A percentile compares a stretch with the other conserved stretches of the same genome.
phyloP scores from a whole-genome alignment of 2,888 invertebrate genomes.

The Diarsia brunnea region DNA sequence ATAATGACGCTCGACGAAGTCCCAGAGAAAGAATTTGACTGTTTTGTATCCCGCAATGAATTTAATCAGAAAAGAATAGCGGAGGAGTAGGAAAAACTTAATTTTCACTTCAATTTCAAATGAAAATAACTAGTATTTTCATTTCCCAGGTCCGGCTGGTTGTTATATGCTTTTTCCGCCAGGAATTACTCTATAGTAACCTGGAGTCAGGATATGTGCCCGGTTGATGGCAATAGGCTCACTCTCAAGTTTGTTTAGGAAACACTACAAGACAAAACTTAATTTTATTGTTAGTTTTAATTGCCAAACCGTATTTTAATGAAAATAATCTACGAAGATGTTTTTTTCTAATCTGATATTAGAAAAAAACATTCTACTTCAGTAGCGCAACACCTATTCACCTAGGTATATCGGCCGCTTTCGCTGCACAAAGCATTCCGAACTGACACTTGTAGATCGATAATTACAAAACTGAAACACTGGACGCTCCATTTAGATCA shows the following conservation, averaged over 20 bases:
- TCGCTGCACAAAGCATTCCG: slow-evolving; percentile 53
- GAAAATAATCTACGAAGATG: background rate
- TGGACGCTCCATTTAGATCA: slow-evolving; percentile 72
- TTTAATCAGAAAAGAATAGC: no score
- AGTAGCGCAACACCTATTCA: slow-evolving; percentile 39
- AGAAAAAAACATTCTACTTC: slow-evolving; percentile 1
- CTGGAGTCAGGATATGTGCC: background rate
- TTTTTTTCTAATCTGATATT: no score
- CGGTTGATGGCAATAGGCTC: background rate
- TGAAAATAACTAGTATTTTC: no score
- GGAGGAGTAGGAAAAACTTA: no score
- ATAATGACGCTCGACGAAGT: no score
- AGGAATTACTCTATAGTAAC: background rate
- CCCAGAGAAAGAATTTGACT: no score
- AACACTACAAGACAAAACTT: no score
- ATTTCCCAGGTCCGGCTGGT: no score
- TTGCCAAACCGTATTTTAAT: background rate
- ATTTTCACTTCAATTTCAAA: no score
- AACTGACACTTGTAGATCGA: slow-evolving; percentile 54
- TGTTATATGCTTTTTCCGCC: background rate
- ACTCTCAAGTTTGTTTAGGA: no score
- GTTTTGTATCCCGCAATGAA: no score
- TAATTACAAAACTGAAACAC: slow-evolving; percentile 67
- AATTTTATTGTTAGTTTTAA: background rate
- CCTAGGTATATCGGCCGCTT: slow-evolving; percentile 42